phyloP scores from a whole-genome alignment of 2,797 vertebrate genomes.

The Calcarius lapponicus region DNA sequence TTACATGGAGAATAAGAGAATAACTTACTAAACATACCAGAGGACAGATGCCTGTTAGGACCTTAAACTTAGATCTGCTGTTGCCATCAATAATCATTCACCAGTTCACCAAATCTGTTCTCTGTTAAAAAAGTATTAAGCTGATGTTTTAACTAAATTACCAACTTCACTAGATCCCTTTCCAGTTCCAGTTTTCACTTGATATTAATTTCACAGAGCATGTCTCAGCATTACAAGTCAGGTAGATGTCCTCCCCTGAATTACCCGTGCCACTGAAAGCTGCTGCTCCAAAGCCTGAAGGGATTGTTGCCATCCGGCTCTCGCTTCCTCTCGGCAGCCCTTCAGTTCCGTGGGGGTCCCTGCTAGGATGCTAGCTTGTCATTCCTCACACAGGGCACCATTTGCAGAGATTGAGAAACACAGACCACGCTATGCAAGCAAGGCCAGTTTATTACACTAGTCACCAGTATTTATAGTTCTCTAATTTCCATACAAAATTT shows the following conservation, averaged over 20 bases:
- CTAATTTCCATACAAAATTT: background rate
- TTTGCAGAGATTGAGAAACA: background rate
- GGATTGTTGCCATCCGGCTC: background rate
- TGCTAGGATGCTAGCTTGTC: background rate
- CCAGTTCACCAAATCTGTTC: background rate
- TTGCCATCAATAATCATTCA: background rate
- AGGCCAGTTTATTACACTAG: background rate
- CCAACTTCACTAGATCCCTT: background rate
- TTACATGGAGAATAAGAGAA: background rate
- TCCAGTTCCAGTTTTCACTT: background rate
- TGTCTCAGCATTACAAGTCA: background rate
- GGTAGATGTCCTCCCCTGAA: background rate
- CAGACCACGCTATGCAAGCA: background rate
- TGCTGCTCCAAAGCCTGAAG: background rate
- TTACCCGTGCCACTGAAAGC: background rate
- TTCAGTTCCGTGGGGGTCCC: background rate
- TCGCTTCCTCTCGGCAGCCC: background rate
- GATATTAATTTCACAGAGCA: background rate
- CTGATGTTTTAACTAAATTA: background rate
- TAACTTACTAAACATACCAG: background rate
- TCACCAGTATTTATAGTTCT: background rate
- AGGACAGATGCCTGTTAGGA: background rate
- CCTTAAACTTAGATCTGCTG: background rate
- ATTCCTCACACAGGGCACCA: background rate
- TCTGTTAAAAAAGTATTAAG: background rate